Percentiles rank a stretch among this genome's conserved stretches.
Conservation (phyloP, 2,113 vertebrate genomes). For the Melanotaenia duboulayi region DNA sequence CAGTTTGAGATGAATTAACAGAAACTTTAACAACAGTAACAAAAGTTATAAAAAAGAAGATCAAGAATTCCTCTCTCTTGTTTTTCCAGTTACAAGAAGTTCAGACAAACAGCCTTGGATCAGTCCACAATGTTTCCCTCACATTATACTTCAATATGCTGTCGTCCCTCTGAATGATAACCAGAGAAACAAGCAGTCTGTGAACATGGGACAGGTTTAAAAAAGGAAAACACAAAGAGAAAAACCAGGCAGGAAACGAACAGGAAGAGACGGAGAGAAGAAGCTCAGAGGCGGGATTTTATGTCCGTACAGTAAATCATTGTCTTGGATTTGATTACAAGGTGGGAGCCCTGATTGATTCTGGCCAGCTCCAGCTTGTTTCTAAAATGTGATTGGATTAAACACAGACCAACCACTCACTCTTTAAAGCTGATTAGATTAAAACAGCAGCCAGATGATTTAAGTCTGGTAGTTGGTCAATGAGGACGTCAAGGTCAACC, state of each 20-base stretch:
- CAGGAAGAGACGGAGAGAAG: neutral
- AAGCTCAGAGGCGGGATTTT: conserved; percentile 6
- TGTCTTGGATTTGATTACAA: conserved; percentile 41
- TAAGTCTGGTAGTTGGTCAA: conserved; percentile 15
- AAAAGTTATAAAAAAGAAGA: too few species aligned
- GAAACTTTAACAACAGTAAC: too few species aligned
- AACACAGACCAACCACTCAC: conserved; percentile 37
- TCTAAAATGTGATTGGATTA: conserved; percentile 57
- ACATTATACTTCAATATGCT: too few species aligned
- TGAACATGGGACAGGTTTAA: too few species aligned
- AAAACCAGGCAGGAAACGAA: neutral
- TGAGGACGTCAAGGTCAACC: conserved; percentile 24
- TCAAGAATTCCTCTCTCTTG: too few species aligned
- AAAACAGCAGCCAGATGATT: conserved; percentile 18
- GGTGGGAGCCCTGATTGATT: conserved; percentile 50
- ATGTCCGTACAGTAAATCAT: conserved; percentile 20
- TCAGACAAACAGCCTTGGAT: too few species aligned
- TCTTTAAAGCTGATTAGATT: conserved; percentile 55
- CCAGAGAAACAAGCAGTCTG: too few species aligned
- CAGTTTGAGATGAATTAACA: too few species aligned
- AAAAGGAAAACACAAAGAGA: neutral
- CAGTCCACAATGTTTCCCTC: too few species aligned
- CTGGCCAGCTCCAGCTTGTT: conserved; percentile 46
- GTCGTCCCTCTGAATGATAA: too few species aligned
- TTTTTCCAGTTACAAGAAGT: too few species aligned